A percentile compares a stretch with the other conserved stretches of the same genome.
phyloP scores from a whole-genome alignment of 2,888 invertebrate species.

The Nineta flava region DNA sequence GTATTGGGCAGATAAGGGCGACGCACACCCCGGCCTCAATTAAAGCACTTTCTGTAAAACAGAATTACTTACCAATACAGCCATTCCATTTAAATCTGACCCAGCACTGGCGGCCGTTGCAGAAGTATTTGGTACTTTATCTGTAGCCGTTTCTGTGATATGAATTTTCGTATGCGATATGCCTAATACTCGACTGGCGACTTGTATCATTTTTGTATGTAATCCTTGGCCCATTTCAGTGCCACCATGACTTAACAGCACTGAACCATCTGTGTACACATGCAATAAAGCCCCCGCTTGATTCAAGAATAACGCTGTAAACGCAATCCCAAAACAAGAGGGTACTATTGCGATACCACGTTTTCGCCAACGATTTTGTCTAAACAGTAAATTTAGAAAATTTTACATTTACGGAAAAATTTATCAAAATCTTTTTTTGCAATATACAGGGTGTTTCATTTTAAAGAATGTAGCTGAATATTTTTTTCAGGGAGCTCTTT shows the following conservation, averaged over 20 bases:
- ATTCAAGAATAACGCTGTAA: constrained; percentile 58
- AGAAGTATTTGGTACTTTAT: constrained; percentile 83
- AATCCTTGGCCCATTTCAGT: constrained; percentile 96
- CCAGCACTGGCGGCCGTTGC: constrained; percentile 80
- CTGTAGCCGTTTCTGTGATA: constrained; percentile 69
- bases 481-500: too few relatives aligned
- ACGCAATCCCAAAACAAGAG: constrained; percentile 73
- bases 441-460: constrained; percentile 1
- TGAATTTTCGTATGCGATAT: constrained; percentile 59
- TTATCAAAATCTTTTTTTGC: not conserved
- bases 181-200: constrained; percentile 57
- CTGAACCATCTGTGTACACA: constrained; percentile 78
- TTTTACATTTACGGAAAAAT: constrained; percentile 13
- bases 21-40: too few relatives aligned
- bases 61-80: constrained; percentile 43
- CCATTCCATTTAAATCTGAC: constrained; percentile 86
- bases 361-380: constrained; percentile 70
- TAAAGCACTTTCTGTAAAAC: not conserved
- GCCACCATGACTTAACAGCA: constrained; percentile 80
- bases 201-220: constrained; percentile 91
- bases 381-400: too few relatives aligned
- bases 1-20: too few relatives aligned
- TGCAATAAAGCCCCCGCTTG: constrained; percentile 79
- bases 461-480: not conserved
- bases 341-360: constrained; percentile 69